Percentiles rank a stretch among this genome's conserved stretches.
phyloP scores from a whole-genome alignment of 1,140 invertebrate genomes.

The Drosophila mojavensis region DNA sequence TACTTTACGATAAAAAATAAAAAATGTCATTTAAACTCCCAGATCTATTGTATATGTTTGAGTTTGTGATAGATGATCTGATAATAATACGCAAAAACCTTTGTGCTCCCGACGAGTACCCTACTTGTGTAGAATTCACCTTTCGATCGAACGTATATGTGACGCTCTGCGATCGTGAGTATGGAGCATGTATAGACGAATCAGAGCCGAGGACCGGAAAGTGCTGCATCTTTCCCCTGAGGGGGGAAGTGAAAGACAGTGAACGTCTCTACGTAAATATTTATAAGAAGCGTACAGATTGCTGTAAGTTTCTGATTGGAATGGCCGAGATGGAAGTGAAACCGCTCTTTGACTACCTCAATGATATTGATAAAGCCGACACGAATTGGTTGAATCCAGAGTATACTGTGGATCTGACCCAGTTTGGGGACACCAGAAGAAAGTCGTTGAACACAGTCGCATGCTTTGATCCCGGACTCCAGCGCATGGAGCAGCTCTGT shows the following conservation, averaged over 20 bases:
- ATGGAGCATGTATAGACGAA: conserved; percentile 50
- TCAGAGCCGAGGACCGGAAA: conserved; percentile 63
- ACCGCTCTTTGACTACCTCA: conserved; percentile 67
- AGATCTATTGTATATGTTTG: conserved; percentile 75
- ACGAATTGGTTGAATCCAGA: conserved; percentile 54
- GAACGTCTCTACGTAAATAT: conserved; percentile 67
- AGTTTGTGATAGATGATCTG: conserved; percentile 77
- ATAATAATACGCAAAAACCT: conserved; percentile 68
- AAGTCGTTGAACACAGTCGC: conserved; percentile 50
- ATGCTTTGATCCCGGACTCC: conserved; percentile 48
- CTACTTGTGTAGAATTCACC: conserved; percentile 65
- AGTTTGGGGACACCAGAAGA: conserved; percentile 36
- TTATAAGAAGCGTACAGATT: conserved; percentile 65
- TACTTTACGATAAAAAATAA: too few relatives aligned
- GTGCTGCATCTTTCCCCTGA: conserved; percentile 67
- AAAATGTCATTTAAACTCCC: neutral
- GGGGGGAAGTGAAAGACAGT: conserved; percentile 51
- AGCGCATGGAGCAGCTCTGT: conserved; percentile 61
- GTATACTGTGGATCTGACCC: conserved; percentile 42
- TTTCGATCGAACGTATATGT: conserved; percentile 72
- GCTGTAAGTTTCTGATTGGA: conserved; percentile 75
- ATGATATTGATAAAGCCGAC: conserved; percentile 62
- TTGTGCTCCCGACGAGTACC: conserved; percentile 77
- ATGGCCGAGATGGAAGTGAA: conserved; percentile 62
- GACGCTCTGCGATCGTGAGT: conserved; percentile 68